A percentile compares a stretch with the other conserved stretches of the same genome.
Evolutionary conservation across 2,113 vertebrate genomes (phyloP).

Genomic region (Apus apus): DNA sequence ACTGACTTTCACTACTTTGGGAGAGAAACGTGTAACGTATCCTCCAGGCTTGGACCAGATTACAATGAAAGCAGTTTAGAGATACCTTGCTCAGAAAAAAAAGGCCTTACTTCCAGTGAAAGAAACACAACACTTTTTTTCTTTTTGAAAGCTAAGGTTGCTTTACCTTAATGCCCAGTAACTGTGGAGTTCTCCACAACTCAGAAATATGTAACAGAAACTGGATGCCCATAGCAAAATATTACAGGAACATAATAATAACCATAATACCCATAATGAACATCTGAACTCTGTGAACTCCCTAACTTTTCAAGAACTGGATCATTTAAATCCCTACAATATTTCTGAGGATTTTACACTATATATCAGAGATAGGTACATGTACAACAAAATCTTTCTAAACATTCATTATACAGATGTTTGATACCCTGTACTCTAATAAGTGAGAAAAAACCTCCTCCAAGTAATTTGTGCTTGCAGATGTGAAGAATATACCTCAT

Average conservation of each 20-base stretch:
- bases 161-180: not conserved
- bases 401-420: not conserved
- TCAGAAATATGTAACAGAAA: not conserved
- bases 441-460: not conserved
- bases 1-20: not conserved
- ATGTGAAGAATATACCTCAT: not conserved
- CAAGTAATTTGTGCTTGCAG: not conserved
- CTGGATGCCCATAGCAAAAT: not conserved
- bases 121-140: not conserved
- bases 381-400: not conserved
- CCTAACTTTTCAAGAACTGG: not conserved
- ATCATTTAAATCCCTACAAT: not conserved
- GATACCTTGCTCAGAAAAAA: not conserved
- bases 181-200: not conserved
- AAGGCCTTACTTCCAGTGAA: not conserved
- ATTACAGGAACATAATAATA: not conserved
- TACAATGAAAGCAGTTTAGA: not conserved
- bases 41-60: not conserved
- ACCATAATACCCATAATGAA: not conserved
- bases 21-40: not conserved
- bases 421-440: not conserved
- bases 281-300: not conserved
- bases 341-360: not conserved
- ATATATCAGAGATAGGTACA: not conserved
- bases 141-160: not conserved